Evolutionary conservation across 2,888 invertebrate genomes (phyloP).

Genomic region (Lucinisca nassula): DNA sequence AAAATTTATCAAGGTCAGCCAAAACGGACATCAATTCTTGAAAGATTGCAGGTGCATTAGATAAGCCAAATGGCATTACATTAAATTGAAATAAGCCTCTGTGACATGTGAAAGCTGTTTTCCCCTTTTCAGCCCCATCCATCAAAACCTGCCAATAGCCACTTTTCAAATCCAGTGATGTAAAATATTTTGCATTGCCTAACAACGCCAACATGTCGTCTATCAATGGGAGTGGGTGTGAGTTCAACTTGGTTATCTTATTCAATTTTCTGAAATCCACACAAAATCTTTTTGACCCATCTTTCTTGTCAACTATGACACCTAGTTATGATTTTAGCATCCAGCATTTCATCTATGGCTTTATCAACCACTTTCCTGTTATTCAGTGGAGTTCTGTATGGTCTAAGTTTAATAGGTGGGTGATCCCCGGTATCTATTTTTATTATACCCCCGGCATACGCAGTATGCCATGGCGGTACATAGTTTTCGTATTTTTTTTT

Average conservation of each 20-base stretch:
- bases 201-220: not conserved
- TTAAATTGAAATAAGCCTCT: conserved; percentile 43
- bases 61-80: no score
- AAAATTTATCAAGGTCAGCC: not conserved
- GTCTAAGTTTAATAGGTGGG: not conserved
- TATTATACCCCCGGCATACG: no score
- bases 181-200: not conserved
- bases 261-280: no score
- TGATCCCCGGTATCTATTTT: conserved; percentile 18
- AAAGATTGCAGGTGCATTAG: conserved; percentile 43
- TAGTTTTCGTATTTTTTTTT: no score
- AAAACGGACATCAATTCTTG: conserved; percentile 39
- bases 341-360: conserved; percentile 39
- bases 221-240: no score
- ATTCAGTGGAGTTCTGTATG: conserved; percentile 30
- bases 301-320: conserved; percentile 34
- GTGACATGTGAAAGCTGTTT: not conserved
- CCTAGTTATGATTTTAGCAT: conserved; percentile 13
- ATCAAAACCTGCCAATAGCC: not conserved
- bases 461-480: no score
- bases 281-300: no score
- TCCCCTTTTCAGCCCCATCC: not conserved
- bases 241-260: no score
- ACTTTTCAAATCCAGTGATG: not conserved
- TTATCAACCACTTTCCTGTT: conserved; percentile 1